Conservation (phyloP, 2,113 vertebrate species). For the Miniopterus natalensis region DNA sequence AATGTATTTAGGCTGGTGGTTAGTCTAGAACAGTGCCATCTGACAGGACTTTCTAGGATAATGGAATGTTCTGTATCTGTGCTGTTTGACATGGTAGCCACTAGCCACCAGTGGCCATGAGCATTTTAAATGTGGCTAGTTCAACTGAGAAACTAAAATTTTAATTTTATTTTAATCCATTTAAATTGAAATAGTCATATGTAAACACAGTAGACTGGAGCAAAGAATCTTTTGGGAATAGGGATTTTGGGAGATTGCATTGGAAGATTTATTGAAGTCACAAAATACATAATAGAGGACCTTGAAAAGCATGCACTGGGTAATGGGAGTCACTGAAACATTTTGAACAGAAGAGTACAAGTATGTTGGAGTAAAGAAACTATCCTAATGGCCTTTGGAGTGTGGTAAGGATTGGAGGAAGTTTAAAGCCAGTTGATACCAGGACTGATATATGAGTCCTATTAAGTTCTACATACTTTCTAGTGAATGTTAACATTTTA, state of each 20-base stretch:
- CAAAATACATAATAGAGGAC: background rate
- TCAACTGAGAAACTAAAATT: background rate
- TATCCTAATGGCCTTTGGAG: background rate
- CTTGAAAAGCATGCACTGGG: background rate
- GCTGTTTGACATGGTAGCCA: background rate
- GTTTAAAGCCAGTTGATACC: background rate
- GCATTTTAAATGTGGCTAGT: background rate
- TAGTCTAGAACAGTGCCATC: background rate
- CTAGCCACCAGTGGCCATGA: background rate
- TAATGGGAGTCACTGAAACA: background rate
- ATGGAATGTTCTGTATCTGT: background rate
- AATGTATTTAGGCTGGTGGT: background rate
- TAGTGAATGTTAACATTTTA: background rate
- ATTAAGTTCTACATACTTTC: background rate
- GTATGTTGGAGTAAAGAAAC: background rate
- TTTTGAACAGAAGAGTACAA: constrained; percentile 4
- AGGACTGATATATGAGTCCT: background rate
- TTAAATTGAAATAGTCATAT: background rate
- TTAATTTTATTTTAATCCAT: background rate
- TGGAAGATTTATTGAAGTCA: background rate
- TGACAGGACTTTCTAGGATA: background rate
- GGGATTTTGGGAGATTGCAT: background rate
- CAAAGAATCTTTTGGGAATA: background rate
- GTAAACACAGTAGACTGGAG: background rate
- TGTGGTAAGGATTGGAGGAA: background rate